Evolutionary conservation across 2,113 vertebrate genomes (phyloP).

Genomic region (Stigmatopora nigra): DNA sequence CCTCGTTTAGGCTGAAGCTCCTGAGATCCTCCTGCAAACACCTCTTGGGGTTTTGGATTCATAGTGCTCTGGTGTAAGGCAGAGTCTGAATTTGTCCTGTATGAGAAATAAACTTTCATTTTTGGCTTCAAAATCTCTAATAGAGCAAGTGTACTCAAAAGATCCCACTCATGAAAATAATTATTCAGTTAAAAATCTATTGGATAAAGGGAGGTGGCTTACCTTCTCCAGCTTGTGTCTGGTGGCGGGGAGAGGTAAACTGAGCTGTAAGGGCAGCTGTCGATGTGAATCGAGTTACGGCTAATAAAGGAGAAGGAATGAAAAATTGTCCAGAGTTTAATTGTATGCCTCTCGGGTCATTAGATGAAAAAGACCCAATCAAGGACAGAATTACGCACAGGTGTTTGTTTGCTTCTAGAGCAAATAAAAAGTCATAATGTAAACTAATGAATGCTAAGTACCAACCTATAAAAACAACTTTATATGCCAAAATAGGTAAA

Average conservation of each 20-base stretch:
- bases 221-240: slow-evolving; percentile 98
- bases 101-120: slow-evolving; percentile 38
- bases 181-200: not conserved
- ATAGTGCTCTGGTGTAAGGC: slow-evolving; percentile 96
- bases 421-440: slow-evolving; percentile 14
- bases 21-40: slow-evolving; percentile 83
- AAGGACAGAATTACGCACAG: slow-evolving; percentile 13
- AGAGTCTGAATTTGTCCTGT: slow-evolving; percentile 95
- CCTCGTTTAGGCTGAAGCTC: slow-evolving; percentile 93
- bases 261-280: slow-evolving; percentile 95
- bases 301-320: slow-evolving; percentile 27
- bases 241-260: slow-evolving; percentile 94
- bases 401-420: slow-evolving; percentile 13
- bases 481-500: not conserved
- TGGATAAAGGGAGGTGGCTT: slow-evolving; percentile 37
- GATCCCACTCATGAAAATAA: slow-evolving; percentile 1
- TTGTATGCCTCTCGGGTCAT: slow-evolving; percentile 19
- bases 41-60: slow-evolving; percentile 81
- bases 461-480: not conserved
- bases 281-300: slow-evolving; percentile 84
- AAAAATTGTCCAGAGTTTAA: slow-evolving; percentile 20
- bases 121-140: slow-evolving; percentile 12
- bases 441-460: not conserved
- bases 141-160: not conserved
- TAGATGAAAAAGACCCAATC: slow-evolving; percentile 5